Evolutionary conservation across 2,797 vertebrate genomes (phyloP).

Genomic region (Carapus acus): DNA sequence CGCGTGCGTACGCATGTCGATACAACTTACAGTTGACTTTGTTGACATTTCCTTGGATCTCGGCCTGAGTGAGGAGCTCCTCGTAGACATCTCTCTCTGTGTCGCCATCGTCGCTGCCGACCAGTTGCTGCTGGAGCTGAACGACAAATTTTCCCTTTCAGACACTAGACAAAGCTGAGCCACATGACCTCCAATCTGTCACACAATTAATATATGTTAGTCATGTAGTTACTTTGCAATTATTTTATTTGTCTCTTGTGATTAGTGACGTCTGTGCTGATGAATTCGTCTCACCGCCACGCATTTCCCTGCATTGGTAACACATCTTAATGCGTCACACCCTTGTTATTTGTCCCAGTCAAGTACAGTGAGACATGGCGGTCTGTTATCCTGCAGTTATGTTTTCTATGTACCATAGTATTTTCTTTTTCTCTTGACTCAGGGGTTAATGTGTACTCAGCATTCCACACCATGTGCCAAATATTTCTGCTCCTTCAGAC

Average conservation of each 20-base stretch:
- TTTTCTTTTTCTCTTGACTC: background rate
- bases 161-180: background rate
- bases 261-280: too few species aligned
- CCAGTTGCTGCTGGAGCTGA: constrained; percentile 67
- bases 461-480: background rate
- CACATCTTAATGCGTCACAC: too few species aligned
- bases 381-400: too few species aligned
- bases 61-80: constrained; percentile 94
- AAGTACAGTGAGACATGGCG: too few species aligned
- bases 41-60: constrained; percentile 96
- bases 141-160: background rate
- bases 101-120: constrained; percentile 72
- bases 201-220: too few species aligned
- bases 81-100: constrained; percentile 91
- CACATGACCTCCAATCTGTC: background rate
- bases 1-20: background rate
- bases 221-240: too few species aligned
- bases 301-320: too few species aligned
- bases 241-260: too few species aligned
- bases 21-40: constrained; percentile 86
- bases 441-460: background rate
- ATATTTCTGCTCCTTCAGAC: constrained; percentile 5
- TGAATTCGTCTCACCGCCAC: too few species aligned
- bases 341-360: too few species aligned
- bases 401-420: too few species aligned